Evolutionary conservation across 2,888 invertebrate genomes (phyloP).

Genomic region (Volucella inflata): DNA sequence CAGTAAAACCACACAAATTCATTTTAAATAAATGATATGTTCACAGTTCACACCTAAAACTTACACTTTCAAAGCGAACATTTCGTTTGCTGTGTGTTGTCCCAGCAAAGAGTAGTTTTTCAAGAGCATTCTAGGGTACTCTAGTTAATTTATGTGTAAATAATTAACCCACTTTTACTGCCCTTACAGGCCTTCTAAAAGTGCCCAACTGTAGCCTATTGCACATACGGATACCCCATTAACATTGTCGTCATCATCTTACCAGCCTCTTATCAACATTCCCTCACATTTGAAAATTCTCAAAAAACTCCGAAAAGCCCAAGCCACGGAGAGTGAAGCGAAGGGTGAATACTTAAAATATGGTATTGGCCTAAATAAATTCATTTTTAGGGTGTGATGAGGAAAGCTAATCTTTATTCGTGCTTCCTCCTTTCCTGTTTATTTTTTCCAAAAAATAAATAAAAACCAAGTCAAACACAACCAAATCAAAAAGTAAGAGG

Average conservation of each 20-base stretch:
- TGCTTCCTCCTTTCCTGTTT: constrained; percentile 42
- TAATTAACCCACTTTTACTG: constrained; percentile 69
- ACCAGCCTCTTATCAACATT: constrained; percentile 50
- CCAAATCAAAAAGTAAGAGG: not conserved
- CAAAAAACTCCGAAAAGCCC: constrained; percentile 18
- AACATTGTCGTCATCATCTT: not conserved
- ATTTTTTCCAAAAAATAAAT: constrained; percentile 6
- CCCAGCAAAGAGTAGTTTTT: constrained; percentile 38
- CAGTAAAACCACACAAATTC: constrained; percentile 54
- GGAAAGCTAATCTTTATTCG: constrained; percentile 65
- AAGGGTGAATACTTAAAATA: constrained; percentile 56
- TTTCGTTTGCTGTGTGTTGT: too few relatives aligned
- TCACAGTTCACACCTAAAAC: constrained; percentile 51
- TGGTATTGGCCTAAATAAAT: constrained; percentile 67
- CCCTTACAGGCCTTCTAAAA: not conserved
- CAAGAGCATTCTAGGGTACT: constrained; percentile 34
- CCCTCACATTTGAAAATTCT: constrained; percentile 45
- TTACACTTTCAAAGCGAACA: constrained; percentile 39
- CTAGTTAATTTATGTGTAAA: constrained; percentile 65
- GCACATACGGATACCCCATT: not conserved
- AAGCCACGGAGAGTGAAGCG: constrained; percentile 16
- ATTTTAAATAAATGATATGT: constrained; percentile 57
- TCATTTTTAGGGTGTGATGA: constrained; percentile 50
- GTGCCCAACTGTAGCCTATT: not conserved
- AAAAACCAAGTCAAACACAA: not conserved